Evolutionary conservation across 2,888 invertebrate genomes (phyloP).

Genomic region (Hyposoter dolosus): DNA sequence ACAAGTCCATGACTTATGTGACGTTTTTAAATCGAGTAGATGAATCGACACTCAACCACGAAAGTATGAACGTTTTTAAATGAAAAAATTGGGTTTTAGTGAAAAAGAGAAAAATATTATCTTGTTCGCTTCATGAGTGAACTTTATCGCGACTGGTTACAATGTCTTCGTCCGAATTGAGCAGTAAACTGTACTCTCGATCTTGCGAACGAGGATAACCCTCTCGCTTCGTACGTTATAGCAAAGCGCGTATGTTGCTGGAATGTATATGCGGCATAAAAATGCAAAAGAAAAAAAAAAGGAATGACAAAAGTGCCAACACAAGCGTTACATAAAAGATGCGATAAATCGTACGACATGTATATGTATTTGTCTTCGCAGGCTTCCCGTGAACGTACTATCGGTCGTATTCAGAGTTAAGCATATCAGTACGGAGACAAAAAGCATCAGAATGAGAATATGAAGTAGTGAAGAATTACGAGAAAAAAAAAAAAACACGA

Average conservation of each 20-base stretch:
- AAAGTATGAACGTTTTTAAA: background rate
- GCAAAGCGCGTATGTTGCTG: constrained; percentile 8
- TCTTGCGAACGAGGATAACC: constrained; percentile 8
- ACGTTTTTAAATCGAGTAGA: background rate
- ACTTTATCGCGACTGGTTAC: constrained; percentile 1
- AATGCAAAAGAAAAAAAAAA: constrained; percentile 28
- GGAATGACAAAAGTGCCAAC: constrained; percentile 22
- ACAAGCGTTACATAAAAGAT: constrained; percentile 65
- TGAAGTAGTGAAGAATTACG: background rate
- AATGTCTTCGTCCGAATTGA: constrained; percentile 7
- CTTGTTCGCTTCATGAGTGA: background rate
- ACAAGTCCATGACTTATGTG: background rate
- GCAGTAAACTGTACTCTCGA: background rate
- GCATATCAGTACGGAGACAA: constrained; percentile 16
- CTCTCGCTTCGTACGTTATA: constrained; percentile 1
- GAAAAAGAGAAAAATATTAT: background rate
- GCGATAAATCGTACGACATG: constrained; percentile 61
- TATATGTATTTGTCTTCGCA: constrained; percentile 28
- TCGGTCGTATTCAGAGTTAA: constrained; percentile 5
- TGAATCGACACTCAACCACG: background rate
- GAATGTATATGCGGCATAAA: constrained; percentile 34
- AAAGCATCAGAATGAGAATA: constrained; percentile 2
- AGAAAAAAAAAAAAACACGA: background rate
- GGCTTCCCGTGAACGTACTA: constrained; percentile 32
- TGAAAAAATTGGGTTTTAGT: background rate